phyloP scores from a whole-genome alignment of 2,797 vertebrate species.

The Rhynchotus rufescens region DNA sequence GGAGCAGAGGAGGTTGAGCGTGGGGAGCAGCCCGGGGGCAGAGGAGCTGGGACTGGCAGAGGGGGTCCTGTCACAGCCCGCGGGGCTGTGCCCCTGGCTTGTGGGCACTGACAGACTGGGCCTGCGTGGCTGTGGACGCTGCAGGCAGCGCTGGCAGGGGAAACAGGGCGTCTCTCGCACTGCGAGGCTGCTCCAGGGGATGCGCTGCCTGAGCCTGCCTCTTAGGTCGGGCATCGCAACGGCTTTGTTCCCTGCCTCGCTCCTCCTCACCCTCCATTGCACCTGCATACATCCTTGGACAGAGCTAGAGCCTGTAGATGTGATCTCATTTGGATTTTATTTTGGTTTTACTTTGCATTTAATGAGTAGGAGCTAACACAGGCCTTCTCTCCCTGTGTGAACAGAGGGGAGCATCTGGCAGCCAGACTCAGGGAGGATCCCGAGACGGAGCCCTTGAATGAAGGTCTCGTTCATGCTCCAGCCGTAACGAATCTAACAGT shows the following conservation, averaged over 20 bases:
- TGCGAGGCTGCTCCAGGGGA: background rate
- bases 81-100: background rate
- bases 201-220: constrained; percentile 5
- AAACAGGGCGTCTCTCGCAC: constrained; percentile 58
- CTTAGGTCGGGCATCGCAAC: constrained; percentile 21
- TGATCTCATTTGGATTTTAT: background rate
- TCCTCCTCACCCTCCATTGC: background rate
- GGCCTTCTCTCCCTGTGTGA: background rate
- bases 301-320: background rate
- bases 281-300: background rate
- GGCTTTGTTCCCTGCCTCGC: constrained; percentile 15
- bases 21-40: background rate
- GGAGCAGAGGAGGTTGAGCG: background rate
- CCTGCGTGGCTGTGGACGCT: background rate
- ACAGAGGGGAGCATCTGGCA: background rate
- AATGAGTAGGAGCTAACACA: background rate
- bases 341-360: background rate
- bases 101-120: constrained; percentile 8
- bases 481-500: background rate
- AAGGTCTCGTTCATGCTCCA: constrained; percentile 4
- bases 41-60: background rate
- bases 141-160: constrained; percentile 22
- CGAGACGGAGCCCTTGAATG: background rate
- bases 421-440: background rate
- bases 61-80: background rate